Conservation (phyloP, 1,140 invertebrate genomes). For the Melitaea cinxia region DNA sequence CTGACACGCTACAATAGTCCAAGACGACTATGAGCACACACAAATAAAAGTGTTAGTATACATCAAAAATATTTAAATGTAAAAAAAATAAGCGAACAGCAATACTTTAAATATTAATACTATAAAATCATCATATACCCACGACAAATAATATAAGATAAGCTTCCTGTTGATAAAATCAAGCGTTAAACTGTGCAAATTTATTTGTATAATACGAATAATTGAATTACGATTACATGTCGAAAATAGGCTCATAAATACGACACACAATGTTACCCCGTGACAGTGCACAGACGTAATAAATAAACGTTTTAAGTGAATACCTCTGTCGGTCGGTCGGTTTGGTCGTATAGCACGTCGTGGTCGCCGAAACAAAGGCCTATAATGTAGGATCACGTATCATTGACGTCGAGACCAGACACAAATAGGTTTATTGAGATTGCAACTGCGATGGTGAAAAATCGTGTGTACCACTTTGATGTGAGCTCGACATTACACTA, state of each 20-base stretch:
- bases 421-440: constrained; percentile 77
- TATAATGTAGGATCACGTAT: constrained; percentile 63
- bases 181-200: neutral
- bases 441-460: constrained; percentile 61
- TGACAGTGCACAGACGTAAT: constrained; percentile 36
- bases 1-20: too few species aligned
- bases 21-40: too few species aligned
- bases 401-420: constrained; percentile 54
- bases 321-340: constrained; percentile 27
- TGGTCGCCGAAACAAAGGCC: constrained; percentile 58
- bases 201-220: constrained; percentile 25
- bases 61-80: too few species aligned
- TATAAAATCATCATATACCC: neutral
- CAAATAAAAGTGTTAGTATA: too few species aligned
- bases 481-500: neutral
- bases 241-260: constrained; percentile 39
- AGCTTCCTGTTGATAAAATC: constrained; percentile 10
- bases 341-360: constrained; percentile 42
- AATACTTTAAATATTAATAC: neutral
- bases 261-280: constrained; percentile 26
- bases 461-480: constrained; percentile 45
- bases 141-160: constrained; percentile 6
- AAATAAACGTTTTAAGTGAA: constrained; percentile 41
- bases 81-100: too few species aligned
- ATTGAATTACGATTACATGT: constrained; percentile 40